Percentiles rank a stretch among this genome's conserved stretches.
phyloP scores from a whole-genome alignment of 1,140 invertebrate species.

The Scylla paramamosain region DNA sequence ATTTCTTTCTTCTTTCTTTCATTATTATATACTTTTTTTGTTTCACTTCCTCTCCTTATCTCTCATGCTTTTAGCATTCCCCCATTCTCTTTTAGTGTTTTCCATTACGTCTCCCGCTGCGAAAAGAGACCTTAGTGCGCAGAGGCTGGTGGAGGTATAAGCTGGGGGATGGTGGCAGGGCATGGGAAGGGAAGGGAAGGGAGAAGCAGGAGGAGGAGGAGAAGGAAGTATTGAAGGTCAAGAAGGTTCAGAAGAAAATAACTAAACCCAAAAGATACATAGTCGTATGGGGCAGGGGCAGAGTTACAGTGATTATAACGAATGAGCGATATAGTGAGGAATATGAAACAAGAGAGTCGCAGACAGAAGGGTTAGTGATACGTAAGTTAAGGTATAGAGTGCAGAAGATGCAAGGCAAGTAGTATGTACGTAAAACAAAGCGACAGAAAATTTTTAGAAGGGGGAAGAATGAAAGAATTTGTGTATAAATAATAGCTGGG shows the following conservation, averaged over 20 bases:
- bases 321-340: neutral
- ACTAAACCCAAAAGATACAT: neutral
- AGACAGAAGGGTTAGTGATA: neutral
- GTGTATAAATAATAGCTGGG: neutral
- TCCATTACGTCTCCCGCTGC: conserved; percentile 1
- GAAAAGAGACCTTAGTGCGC: neutral
- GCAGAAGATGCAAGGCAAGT: too few species aligned
- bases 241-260: neutral
- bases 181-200: too few species aligned
- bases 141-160: neutral
- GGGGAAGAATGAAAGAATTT: neutral
- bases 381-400: neutral
- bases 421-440: too few species aligned
- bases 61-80: neutral
- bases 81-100: conserved; percentile 23
- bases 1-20: neutral
- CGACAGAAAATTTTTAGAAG: too few species aligned
- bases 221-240: neutral
- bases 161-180: too few species aligned
- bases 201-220: neutral
- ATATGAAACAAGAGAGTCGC: neutral
- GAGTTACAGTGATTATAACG: neutral
- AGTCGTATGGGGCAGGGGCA: neutral
- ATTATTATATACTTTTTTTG: conserved; percentile 25
- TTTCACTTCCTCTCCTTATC: neutral